A percentile compares a stretch with the other conserved stretches of the same genome.
phyloP scores from a whole-genome alignment of 2,797 vertebrate genomes.

The Brotula barbata region DNA sequence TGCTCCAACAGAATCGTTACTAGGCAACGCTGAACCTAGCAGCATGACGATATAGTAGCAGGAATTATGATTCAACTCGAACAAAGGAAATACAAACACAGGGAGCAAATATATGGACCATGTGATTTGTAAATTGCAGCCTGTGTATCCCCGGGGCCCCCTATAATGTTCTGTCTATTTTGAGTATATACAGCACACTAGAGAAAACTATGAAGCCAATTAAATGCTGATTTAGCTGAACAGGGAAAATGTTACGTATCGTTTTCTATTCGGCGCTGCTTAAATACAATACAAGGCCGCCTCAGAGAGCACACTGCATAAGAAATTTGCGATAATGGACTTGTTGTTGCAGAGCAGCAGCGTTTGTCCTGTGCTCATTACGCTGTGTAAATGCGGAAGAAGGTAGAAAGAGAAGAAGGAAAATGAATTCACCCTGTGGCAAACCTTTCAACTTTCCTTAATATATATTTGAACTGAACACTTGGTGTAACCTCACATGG shows the following conservation, averaged over 20 bases:
- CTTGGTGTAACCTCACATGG: conserved; percentile 32
- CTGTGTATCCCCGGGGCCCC: not conserved
- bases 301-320: conserved; percentile 25
- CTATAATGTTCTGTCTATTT: conserved; percentile 33
- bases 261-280: conserved; percentile 44
- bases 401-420: not conserved
- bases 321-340: not conserved
- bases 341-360: conserved; percentile 21
- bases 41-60: not conserved
- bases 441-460: conserved; percentile 32
- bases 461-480: conserved; percentile 56
- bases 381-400: conserved; percentile 42
- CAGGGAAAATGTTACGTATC: conserved; percentile 41
- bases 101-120: not conserved
- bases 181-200: not conserved
- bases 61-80: conserved; percentile 3
- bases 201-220: conserved; percentile 42
- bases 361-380: conserved; percentile 47
- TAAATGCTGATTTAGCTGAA: conserved; percentile 59
- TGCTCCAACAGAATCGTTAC: not conserved
- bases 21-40: not conserved
- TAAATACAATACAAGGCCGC: conserved; percentile 17
- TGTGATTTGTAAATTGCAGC: conserved; percentile 33
- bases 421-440: conserved; percentile 22
- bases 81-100: conserved; percentile 11